A percentile compares a stretch with the other conserved stretches of the same genome.
Evolutionary conservation across 2,113 vertebrate genomes (phyloP).

Genomic region (Anhinga rufa): DNA sequence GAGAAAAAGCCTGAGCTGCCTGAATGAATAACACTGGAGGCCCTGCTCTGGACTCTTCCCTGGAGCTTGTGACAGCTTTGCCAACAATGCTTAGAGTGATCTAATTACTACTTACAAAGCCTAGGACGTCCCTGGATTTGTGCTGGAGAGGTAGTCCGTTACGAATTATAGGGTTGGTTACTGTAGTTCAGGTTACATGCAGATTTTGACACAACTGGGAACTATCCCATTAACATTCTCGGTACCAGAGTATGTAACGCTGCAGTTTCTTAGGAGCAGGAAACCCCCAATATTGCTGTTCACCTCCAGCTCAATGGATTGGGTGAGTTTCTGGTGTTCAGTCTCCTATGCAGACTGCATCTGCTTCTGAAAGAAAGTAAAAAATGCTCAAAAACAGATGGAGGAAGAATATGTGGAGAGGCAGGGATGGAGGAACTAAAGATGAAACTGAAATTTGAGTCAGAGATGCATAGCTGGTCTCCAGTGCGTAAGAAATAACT

Average conservation of each 20-base stretch:
- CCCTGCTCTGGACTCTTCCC: no score
- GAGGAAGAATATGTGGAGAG: fast-evolving
- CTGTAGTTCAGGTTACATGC: not conserved
- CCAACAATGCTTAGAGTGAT: not conserved
- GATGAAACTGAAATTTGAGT: not conserved
- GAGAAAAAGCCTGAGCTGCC: not conserved
- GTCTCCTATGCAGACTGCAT: not conserved
- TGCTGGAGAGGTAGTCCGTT: not conserved
- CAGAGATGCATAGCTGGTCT: not conserved
- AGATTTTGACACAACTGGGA: not conserved
- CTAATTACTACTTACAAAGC: not conserved
- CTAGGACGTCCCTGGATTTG: fast-evolving
- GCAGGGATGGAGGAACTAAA: not conserved
- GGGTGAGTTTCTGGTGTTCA: not conserved
- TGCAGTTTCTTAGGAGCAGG: not conserved
- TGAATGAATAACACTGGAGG: no score
- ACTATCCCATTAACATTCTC: fast-evolving
- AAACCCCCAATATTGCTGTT: fast-evolving
- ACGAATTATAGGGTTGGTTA: fast-evolving
- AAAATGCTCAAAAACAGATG: not conserved
- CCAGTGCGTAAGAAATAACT: not conserved
- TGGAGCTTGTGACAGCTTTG: not conserved
- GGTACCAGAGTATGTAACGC: not conserved
- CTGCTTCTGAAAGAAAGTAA: no score
- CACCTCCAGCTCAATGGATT: fast-evolving